phyloP scores from a whole-genome alignment of 2,797 vertebrate genomes.

The Paguma larvata region DNA sequence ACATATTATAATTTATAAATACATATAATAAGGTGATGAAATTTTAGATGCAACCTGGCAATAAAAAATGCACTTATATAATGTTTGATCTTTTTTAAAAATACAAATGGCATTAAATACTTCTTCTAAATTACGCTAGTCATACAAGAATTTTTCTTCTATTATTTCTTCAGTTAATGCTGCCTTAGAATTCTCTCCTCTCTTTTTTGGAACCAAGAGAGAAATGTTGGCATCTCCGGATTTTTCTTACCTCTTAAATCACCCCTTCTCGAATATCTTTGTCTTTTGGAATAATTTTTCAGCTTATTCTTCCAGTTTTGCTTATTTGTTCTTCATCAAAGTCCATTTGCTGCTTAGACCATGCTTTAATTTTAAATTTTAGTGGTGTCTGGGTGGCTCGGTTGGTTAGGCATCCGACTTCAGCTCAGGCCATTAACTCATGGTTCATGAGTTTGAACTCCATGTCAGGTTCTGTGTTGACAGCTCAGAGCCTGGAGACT shows the following conservation, averaged over 20 bases:
- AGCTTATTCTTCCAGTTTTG: conserved; percentile 57
- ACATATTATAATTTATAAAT: conserved; percentile 31
- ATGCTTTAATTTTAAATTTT: not conserved
- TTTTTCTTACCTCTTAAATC: conserved; percentile 43
- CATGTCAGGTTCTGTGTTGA: too few relatives aligned
- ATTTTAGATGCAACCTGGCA: not conserved
- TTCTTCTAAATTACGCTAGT: not conserved
- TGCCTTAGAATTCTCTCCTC: conserved; percentile 1
- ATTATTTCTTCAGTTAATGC: conserved; percentile 45
- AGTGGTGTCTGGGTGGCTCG: too few relatives aligned
- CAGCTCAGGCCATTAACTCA: too few relatives aligned
- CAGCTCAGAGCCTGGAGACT: too few relatives aligned
- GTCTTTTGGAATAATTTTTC: conserved; percentile 61
- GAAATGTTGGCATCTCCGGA: not conserved
- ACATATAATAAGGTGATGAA: not conserved
- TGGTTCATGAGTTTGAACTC: too few relatives aligned
- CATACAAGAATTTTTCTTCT: conserved; percentile 44
- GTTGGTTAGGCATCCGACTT: too few relatives aligned
- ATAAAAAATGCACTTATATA: conserved; percentile 47
- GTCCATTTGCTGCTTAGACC: not conserved
- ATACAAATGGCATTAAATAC: conserved; percentile 7
- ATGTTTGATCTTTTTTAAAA: not conserved
- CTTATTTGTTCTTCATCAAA: conserved; percentile 1
- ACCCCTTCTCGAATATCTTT: not conserved
- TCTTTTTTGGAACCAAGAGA: conserved; percentile 39